Evolutionary conservation across 2,113 vertebrate species (phyloP), one percentile per base, ranked within the genome.

Genomic region (Cynopterus brachyotis): DNA sequence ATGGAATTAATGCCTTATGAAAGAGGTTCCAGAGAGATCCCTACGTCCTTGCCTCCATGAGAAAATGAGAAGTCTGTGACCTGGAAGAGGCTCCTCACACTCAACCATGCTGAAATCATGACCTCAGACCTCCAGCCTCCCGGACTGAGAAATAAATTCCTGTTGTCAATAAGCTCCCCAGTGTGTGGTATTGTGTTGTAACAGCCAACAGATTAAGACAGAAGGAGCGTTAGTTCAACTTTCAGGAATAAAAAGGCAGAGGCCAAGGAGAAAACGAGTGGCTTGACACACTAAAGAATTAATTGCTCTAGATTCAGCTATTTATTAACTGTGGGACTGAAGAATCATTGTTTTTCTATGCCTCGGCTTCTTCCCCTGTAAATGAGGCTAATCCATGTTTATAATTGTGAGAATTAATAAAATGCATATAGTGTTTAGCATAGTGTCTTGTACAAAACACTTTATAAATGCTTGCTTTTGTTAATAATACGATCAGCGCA

Each of bases 191-290:
- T 60, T 69, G 67, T 60, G 60, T 91, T 84, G 50, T 12, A 60
- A 30, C 70, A 69, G 60, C 19, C 20, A 67, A 19, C 9, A 32
- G n/a, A 76, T 32, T 32, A 82, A 89, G 10, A 28, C 66, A 37
- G 4, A 11, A 30, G 11, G 37, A 45, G 8, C 69, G 26, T 24
- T 67, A 64, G 11, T 67, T 90, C 40, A 80, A 60, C 40, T 80
- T 92, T 70, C 50, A 89, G 76, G 79, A 91, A 80, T 92, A 78
- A 84, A 94, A 85, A 75, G 11, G 37, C 24, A 86, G 30, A 37
- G 22, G 17, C 17, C 45, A 69, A 79, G 42, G 42, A 94, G 16
- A 89, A 70, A 75, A 50, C 9, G 80, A 66, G 12, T 64, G 35
- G 19, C 17, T 53, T 35, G 9, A 17, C 11, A 80, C 13, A 47